Conservation (phyloP, 92 coral and sea anemone genomes). For the Chrysogorgia sp. region DNA sequence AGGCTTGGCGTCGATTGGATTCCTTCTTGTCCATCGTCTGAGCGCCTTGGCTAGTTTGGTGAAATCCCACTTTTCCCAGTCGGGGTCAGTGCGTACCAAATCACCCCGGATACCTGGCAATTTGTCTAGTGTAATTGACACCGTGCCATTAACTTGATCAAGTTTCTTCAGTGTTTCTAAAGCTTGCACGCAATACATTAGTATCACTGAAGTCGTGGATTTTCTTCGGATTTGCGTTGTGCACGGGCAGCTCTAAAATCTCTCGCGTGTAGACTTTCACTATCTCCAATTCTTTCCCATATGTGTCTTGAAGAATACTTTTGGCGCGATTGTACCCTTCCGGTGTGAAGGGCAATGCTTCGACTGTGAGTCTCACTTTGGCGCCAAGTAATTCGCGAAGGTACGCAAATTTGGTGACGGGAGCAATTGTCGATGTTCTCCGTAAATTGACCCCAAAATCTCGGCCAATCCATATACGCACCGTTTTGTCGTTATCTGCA, state of each 20-base stretch:
- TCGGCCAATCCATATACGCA: conserved; percentile 37
- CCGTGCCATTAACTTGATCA: conserved; percentile 58
- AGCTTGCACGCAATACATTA: conserved; percentile 56
- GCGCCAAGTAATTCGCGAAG: too few relatives aligned
- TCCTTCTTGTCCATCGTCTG: conserved; percentile 49
- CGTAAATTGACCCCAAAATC: conserved; percentile 48
- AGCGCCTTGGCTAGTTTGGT: conserved; percentile 46
- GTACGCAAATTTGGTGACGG: conserved; percentile 55
- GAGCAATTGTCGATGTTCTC: conserved; percentile 52
- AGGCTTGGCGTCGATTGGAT: conserved; percentile 39
- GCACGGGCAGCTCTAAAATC: conserved; percentile 52
- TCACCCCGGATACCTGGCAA: conserved; percentile 58
- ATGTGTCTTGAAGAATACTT: conserved; percentile 51
- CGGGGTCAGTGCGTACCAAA: conserved; percentile 44
- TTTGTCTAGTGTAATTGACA: conserved; percentile 57
- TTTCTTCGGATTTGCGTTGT: conserved; percentile 38
- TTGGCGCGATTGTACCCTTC: conserved; percentile 65
- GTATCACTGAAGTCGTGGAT: conserved; percentile 55
- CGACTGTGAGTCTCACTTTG: conserved; percentile 41
- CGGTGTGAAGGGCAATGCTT: conserved; percentile 53
- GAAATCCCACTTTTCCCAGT: conserved; percentile 50
- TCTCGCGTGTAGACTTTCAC: conserved; percentile 59
- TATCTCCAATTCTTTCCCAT: conserved; percentile 56
- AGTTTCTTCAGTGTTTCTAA: conserved; percentile 59
- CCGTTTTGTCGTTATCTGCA: conserved; percentile 48